Conservation (phyloP, 2,888 invertebrate species). For the Dione juno region DNA sequence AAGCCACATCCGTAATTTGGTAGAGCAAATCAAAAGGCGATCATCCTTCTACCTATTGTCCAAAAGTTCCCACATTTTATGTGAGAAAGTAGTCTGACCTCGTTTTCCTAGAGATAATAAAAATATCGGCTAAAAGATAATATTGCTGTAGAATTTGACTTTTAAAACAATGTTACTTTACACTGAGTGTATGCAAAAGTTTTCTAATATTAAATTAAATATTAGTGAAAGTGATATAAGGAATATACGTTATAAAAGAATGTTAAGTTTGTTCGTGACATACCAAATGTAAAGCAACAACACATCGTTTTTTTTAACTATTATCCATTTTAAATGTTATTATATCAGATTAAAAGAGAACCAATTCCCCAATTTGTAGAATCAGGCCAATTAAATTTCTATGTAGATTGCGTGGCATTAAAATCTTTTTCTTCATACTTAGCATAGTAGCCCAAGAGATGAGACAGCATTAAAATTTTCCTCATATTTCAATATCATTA, state of each 20-base stretch:
- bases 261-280: too few species aligned
- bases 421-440: too few species aligned
- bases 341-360: too few species aligned
- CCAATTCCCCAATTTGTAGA: too few species aligned
- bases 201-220: neutral
- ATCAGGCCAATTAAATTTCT: too few species aligned
- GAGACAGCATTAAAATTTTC: neutral
- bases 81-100: conserved; percentile 34
- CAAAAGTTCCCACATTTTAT: conserved; percentile 33
- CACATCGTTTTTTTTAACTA: too few species aligned
- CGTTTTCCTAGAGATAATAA: conserved; percentile 32
- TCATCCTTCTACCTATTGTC: conserved; percentile 33
- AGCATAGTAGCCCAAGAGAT: too few species aligned
- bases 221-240: neutral
- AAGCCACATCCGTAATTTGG: conserved; percentile 15
- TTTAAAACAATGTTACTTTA: neutral
- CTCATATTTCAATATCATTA: neutral
- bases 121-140: conserved; percentile 31
- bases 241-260: neutral
- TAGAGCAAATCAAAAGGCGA: conserved; percentile 19
- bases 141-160: neutral
- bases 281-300: too few species aligned
- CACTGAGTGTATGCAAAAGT: neutral
- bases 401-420: too few species aligned
- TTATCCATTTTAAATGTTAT: too few species aligned